Base-by-base conservation (phyloP, 2,888 invertebrate species). In the Empis livida region DNA sequence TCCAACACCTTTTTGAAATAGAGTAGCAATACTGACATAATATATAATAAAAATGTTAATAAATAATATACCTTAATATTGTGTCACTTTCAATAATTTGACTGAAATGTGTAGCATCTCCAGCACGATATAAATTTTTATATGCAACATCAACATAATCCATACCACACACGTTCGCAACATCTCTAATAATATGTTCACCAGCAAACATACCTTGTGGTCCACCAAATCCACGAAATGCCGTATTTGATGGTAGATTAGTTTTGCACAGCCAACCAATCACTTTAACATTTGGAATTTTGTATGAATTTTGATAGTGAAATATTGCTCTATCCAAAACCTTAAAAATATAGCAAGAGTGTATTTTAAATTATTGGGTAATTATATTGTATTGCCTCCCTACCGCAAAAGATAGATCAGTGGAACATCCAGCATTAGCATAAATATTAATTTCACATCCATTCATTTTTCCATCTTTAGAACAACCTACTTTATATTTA, bases 191-290 rank as follows among this genome's bases (percentile, higher is more conserved):
- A 56, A 89, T 82, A 55, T 74, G 78, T 68, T 94, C 94, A 0
- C 79, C 84, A 2, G 82, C 78, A 61, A 87, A 85, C 90, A 92
- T 90, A 27, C 85, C 91, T 62, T 93, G 93, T 0, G 93, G 93
- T 0, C 82, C 90, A 8, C 93, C 93, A 59, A 92, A 93, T 2
- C 92, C 92, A 57, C 95, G 74, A 60, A 94, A 95, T 0, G 95
- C 95, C 0, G 94, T 95, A 62, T 92, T 92, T 0, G 92, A 91
- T 0, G 92, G 82, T 44, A 90, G 65, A 71, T 96, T 93, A 0
- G 95, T 96, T 68, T 78, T 84, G 61, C 94, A 95, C 11, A 81
- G 72, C 59, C 78, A 78, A 0, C 87, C 87, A 11, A 72, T 75
- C 0, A 87, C 78, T 53, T 78, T 75, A 0, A 81, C 73, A 55